Evolutionary conservation across 2,888 invertebrate species (phyloP), one percentile per base, ranked within the genome.

Genomic region (Zootermopsis nevadensis): DNA sequence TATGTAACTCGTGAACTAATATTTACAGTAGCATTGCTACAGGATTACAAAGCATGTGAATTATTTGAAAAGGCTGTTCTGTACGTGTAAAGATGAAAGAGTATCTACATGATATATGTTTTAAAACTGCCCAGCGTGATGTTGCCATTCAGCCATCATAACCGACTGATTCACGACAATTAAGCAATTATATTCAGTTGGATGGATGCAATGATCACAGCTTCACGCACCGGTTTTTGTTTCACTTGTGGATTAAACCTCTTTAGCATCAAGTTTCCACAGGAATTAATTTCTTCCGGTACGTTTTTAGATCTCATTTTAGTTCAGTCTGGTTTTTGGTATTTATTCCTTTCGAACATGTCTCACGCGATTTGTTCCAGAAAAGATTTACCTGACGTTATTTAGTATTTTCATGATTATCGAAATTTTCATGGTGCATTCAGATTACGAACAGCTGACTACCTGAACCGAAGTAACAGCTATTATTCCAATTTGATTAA

Each of bases 151-250:
- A 69, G 6, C 33, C 69, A 33, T 33, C 33, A 24, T 69, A 69
- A 69, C 24, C 74, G 22, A 74, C 74, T 4, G 74, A 74, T 38
- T 74, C 38, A 74, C 42, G 38, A 42, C 74, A 74, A 74, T 74
- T 74, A 74, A 74, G 74, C 74, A 74, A 42, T 74, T 74, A 6
- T 35, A 2, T 22, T 38, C 74, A 74, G 42, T 38, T 74, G 35
- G 38, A 38, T 74, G 38, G 74, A 24, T 74, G 38, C 8, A 74
- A 38, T 38, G 38, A 74, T 74, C 74, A 74, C 38, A 42, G 35
- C 38, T 74, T 74, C 38, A n/a, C 38, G 7, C 31, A 42, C 74
- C 22, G 69, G 33, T 30, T 69, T 33, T 33, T 33, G 33, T 69
- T 69, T 24, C n/a, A n/a, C n/a, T n/a, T n/a, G n/a, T 8, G 60